Evolutionary conservation across 1,140 invertebrate species (phyloP).

Genomic region (Oscheius sp.): DNA sequence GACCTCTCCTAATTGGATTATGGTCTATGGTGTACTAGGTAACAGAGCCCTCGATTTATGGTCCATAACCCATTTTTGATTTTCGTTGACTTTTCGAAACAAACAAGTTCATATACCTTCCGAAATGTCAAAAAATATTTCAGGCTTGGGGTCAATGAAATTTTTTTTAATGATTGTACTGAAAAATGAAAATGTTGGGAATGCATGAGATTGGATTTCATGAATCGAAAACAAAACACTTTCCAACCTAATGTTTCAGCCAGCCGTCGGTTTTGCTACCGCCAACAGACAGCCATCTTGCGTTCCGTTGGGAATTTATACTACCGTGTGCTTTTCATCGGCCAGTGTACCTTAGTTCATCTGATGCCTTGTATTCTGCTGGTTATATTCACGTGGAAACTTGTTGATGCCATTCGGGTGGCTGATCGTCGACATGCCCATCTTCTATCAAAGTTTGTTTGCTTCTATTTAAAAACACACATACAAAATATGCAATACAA

Average conservation of each 20-base stretch:
- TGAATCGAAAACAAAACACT: neutral
- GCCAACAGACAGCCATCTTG: conserved; percentile 47
- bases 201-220: too few relatives aligned
- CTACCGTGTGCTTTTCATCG: conserved; percentile 51
- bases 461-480: too few relatives aligned
- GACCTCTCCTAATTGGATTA: neutral
- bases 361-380: conserved; percentile 55
- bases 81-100: neutral
- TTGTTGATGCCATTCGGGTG: conserved; percentile 52
- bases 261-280: conserved; percentile 47
- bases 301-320: conserved; percentile 51
- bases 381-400: conserved; percentile 57
- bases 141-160: too few relatives aligned
- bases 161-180: too few relatives aligned
- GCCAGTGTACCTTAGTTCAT: conserved; percentile 55
- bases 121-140: too few relatives aligned
- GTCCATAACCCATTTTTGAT: neutral
- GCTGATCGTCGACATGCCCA: conserved; percentile 54
- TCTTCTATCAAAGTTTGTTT: conserved; percentile 50
- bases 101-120: too few relatives aligned
- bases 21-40: neutral
- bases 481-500: too few relatives aligned
- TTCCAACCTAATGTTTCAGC: conserved; percentile 37
- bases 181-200: too few relatives aligned
- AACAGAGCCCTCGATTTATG: neutral